A percentile compares a stretch with the other conserved stretches of the same genome.
Conservation (phyloP, 1,140 invertebrate species). For the Andrena cerasifolii region DNA sequence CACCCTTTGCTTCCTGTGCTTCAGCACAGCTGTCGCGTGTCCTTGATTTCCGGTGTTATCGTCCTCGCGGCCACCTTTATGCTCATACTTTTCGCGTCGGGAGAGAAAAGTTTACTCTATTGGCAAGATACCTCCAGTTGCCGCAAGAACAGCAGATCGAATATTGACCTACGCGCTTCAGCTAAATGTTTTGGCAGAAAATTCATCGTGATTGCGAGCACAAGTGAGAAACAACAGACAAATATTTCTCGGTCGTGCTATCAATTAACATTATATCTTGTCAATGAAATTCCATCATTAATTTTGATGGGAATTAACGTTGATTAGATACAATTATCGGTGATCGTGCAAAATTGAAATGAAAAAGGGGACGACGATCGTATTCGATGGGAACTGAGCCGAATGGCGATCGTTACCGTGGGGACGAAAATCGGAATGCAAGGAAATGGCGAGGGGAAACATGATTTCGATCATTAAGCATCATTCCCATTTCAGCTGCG, state of each 20-base stretch:
- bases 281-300: no score
- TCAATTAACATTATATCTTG: no score
- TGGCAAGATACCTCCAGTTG: no score
- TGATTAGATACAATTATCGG: no score
- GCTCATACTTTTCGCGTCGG: background rate
- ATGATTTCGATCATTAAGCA: slow-evolving; percentile 57
- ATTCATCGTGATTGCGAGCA: background rate
- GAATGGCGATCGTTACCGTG: background rate
- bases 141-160: no score
- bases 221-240: no score
- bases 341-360: no score
- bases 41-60: slow-evolving; percentile 8
- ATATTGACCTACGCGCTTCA: no score
- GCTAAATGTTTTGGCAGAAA: no score
- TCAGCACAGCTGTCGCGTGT: slow-evolving; percentile 42
- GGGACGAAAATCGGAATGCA: slow-evolving; percentile 11
- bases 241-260: no score
- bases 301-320: no score
- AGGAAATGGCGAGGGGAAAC: slow-evolving; percentile 24
- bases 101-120: background rate
- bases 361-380: no score
- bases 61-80: background rate
- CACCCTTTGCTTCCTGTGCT: slow-evolving; percentile 46
- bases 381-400: background rate
- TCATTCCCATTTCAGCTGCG: slow-evolving; percentile 53